Base-by-base conservation (phyloP, 2,113 vertebrate species). In the Stictonetta naevosa region DNA sequence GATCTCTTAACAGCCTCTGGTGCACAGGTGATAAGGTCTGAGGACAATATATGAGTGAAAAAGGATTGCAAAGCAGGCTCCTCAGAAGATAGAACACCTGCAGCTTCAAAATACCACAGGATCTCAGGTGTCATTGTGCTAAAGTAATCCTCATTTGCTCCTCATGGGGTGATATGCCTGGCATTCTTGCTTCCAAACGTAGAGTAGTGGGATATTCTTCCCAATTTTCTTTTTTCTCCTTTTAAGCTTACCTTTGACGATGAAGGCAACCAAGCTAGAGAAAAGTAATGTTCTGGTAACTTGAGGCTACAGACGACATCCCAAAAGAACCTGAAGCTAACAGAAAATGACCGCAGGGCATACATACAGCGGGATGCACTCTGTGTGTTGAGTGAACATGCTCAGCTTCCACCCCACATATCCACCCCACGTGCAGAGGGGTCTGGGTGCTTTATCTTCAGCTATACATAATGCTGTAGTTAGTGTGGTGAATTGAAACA, bases 111-210 rank as follows among this genome's bases (percentile, higher is more conserved):
- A 28, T 52, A n/a, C 18, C 12, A 3, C 19, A 31, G 44, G 10
- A 18, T 46, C 53, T 91, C 13, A 0, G 15, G 4, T 46, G 20
- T 17, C 60, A 12, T 15, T 80, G 29, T 62, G n/a, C 20, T n/a
- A 33, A 53, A 73, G 46, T 46, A 74, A 48, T 46, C n/a, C 21
- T 73, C 34, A 28, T 67, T 60, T 73, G 46, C 19, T 80, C 46
- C 19, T 74, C 2, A 0, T 16, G 10, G 20, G 2, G 18, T 25
- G 18, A 7, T 36, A 2, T 26, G 33, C 59, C 40, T 46, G 18
- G 17, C 40, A 83, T n/a, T 53, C 52, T 66, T 60, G 56, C 50
- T 52, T 76, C 26, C 60, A 60, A 38, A 60, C 21, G 21, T 6
- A 36, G 34, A 36, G 22, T 20, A 66, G n/a, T 40, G 29, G 38